Evolutionary conservation across 2,888 invertebrate species (phyloP).

Genomic region (Caenorhabditis imperialis): DNA sequence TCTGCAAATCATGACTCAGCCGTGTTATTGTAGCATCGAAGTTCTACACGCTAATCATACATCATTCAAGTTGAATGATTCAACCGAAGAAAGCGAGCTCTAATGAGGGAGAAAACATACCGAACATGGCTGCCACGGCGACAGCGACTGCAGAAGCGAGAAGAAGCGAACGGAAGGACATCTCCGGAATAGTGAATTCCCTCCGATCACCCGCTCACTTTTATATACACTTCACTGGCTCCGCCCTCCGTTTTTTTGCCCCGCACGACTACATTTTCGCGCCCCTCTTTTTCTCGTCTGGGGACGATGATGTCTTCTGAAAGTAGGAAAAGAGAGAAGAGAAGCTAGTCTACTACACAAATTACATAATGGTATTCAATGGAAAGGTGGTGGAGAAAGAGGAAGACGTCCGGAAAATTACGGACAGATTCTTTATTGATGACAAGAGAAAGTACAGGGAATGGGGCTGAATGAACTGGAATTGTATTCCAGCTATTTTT

Average conservation of each 20-base stretch:
- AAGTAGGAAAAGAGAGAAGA: not conserved
- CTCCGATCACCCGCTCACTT: constrained; percentile 2
- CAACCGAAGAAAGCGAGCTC: too few species aligned
- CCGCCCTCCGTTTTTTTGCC: constrained; percentile 8
- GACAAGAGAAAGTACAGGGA: too few species aligned
- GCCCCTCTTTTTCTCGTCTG: not conserved
- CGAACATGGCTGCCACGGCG: constrained; percentile 1
- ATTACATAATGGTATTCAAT: constrained; percentile 36
- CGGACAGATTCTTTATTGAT: too few species aligned
- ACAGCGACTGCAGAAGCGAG: not conserved
- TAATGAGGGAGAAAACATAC: constrained; percentile 2
- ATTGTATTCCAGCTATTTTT: too few species aligned
- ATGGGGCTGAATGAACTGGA: too few species aligned
- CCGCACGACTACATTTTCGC: too few species aligned
- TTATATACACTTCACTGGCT: constrained; percentile 22
- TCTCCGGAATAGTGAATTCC: not conserved
- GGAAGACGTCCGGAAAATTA: constrained; percentile 4
- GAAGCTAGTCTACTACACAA: constrained; percentile 6
- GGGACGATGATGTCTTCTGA: not conserved
- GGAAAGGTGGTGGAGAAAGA: constrained; percentile 13
- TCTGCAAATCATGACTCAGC: constrained; percentile 5
- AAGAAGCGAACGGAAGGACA: constrained; percentile 4
- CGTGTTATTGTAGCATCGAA: not conserved
- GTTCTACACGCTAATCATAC: too few species aligned
- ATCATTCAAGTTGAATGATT: too few species aligned